Percentiles rank a stretch among this genome's conserved stretches.
These are phyloP conservation scores for Hyperopisus bebe DNA, from an alignment of 2,113 vertebrate genomes.

Conservation along the genomic window DNA sequence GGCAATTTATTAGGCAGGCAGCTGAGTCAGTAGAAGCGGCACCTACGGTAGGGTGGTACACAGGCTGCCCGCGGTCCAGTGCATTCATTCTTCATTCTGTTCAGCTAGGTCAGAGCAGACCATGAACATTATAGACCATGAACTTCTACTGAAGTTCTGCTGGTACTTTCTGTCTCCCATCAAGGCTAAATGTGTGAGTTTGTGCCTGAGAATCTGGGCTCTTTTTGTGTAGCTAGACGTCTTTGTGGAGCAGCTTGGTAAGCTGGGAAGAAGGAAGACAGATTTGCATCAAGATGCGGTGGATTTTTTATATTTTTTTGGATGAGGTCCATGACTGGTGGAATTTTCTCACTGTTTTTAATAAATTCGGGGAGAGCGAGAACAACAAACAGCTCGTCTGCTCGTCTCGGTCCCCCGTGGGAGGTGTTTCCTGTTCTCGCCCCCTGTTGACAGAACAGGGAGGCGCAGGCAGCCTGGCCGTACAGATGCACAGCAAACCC, in stretches of 20 bases:
- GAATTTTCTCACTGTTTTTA: conserved; percentile 14
- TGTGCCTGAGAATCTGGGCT: background rate
- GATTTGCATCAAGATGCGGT: background rate
- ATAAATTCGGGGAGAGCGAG: conserved; percentile 8
- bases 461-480: background rate
- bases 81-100: background rate
- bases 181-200: background rate
- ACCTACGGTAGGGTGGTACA: background rate
- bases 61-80: background rate
- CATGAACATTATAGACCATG: background rate
- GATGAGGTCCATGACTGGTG: background rate
- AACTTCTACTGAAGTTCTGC: background rate
- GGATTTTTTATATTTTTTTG: background rate
- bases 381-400: background rate
- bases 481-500: background rate
- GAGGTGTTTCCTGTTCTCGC: background rate
- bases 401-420: background rate
- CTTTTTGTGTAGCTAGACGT: background rate
- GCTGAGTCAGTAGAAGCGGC: background rate
- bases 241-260: background rate
- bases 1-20: background rate
- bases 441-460: background rate
- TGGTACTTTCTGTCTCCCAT: background rate
- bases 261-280: background rate
- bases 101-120: background rate